These are phyloP conservation scores for Caenorhabditis japonica DNA, from an alignment of 2,888 invertebrate species.

Conservation along the genomic window DNA sequence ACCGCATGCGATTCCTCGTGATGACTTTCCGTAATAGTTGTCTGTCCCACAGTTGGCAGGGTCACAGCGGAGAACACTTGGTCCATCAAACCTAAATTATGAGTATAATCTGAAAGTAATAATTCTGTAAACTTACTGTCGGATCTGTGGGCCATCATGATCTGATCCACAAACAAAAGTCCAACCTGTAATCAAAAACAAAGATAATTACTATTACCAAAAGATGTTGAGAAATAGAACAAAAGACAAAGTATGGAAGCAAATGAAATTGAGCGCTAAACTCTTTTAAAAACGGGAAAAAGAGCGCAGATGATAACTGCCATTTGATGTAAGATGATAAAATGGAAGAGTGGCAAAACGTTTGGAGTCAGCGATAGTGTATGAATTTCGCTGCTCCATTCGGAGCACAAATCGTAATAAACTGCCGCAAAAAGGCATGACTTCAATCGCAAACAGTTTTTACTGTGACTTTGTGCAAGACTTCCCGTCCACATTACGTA, in stretches of 20 bases:
- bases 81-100: slow-evolving; percentile 42
- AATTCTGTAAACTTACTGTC: slow-evolving; percentile 12
- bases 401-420: slow-evolving; percentile 29
- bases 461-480: too few relatives aligned
- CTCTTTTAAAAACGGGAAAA: slow-evolving; percentile 40
- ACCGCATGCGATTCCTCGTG: slow-evolving; percentile 34
- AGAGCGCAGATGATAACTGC: slow-evolving; percentile 43
- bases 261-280: slow-evolving; percentile 27
- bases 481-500: too few relatives aligned
- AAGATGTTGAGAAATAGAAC: slow-evolving; percentile 18
- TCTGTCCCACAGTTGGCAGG: slow-evolving; percentile 31
- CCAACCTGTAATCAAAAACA: slow-evolving; percentile 18
- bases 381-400: slow-evolving; percentile 46
- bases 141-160: slow-evolving; percentile 13
- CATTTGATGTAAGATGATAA: slow-evolving; percentile 54
- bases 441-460: slow-evolving; percentile 31
- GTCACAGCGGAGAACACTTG: slow-evolving; percentile 38
- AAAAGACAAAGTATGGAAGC: slow-evolving; percentile 16
- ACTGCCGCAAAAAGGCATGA: slow-evolving; percentile 19
- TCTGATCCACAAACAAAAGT: slow-evolving; percentile 19
- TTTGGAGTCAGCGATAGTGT: slow-evolving; percentile 27
- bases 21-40: slow-evolving; percentile 13
- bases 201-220: background rate
- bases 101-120: background rate
- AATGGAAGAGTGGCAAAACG: slow-evolving; percentile 10